A percentile compares a stretch with the other conserved stretches of the same genome.
Evolutionary conservation across 1,140 invertebrate genomes (phyloP).

Genomic region (Dreissena rostriformis): DNA sequence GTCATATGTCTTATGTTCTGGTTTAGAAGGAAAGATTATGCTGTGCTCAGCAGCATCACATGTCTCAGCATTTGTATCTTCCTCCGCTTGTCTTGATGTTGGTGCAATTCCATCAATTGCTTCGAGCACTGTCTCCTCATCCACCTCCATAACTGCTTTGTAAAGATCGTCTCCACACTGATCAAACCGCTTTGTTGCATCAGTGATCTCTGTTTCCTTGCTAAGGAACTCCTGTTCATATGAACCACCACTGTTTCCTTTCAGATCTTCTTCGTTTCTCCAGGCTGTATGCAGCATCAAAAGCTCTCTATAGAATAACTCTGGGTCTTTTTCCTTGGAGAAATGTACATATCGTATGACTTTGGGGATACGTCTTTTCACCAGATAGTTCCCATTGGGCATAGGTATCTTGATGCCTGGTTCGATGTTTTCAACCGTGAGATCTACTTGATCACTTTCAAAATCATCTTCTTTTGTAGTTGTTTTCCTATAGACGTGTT

Average conservation of each 20-base stretch:
- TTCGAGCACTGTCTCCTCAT: not conserved
- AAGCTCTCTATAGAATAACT: constrained; percentile 53
- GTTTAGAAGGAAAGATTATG: not conserved
- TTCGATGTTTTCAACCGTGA: constrained; percentile 36
- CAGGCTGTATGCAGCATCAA: constrained; percentile 53
- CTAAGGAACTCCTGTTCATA: not conserved
- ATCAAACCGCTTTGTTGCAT: too few species aligned
- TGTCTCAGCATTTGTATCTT: not conserved
- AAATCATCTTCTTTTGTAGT: not conserved
- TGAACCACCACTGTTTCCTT: not conserved
- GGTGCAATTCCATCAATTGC: constrained; percentile 1
- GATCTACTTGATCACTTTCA: constrained; percentile 10
- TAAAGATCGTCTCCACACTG: too few species aligned
- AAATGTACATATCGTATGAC: constrained; percentile 55
- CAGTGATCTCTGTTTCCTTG: not conserved
- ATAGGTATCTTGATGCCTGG: constrained; percentile 18
- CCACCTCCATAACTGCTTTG: too few species aligned
- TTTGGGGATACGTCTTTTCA: constrained; percentile 12
- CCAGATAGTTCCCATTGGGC: constrained; percentile 36
- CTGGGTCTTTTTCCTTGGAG: constrained; percentile 34
- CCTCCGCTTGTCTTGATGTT: not conserved
- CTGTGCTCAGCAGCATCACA: not conserved
- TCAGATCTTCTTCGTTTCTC: constrained; percentile 43
- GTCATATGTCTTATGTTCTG: not conserved
- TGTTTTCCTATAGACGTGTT: not conserved